Conservation (phyloP, 2,113 vertebrate species). For the Lucifuga dentata region DNA sequence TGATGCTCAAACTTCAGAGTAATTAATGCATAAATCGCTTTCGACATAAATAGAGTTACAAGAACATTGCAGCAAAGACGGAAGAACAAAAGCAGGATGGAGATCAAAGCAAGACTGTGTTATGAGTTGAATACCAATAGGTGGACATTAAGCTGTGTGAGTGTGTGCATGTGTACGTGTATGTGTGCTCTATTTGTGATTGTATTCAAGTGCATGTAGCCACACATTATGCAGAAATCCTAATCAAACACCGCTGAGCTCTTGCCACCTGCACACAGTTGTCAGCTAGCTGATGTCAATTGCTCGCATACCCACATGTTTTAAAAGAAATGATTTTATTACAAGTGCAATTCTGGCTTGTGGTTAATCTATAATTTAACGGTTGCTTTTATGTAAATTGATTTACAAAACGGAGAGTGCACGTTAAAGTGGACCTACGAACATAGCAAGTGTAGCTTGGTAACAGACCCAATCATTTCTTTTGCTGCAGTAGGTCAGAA, state of each 20-base stretch:
- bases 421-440: slow-evolving; percentile 38
- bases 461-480: slow-evolving; percentile 30
- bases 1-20: slow-evolving; percentile 37
- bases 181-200: slow-evolving; percentile 14
- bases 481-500: slow-evolving; percentile 6
- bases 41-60: slow-evolving; percentile 39
- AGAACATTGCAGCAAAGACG: slow-evolving; percentile 7
- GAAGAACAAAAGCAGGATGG: slow-evolving; percentile 26
- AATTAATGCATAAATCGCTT: slow-evolving; percentile 48
- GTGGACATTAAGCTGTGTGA: slow-evolving; percentile 19
- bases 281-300: slow-evolving; percentile 41
- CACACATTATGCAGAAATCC: slow-evolving; percentile 46
- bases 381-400: slow-evolving; percentile 55
- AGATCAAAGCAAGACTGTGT: slow-evolving; percentile 45
- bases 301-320: slow-evolving; percentile 44
- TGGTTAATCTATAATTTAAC: slow-evolving; percentile 66
- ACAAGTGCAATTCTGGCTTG: slow-evolving; percentile 53
- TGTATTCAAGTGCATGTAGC: slow-evolving; percentile 7
- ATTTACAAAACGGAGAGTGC: slow-evolving; percentile 54
- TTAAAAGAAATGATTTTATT: slow-evolving; percentile 63
- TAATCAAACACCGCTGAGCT: slow-evolving; percentile 54
- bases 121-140: slow-evolving; percentile 52
- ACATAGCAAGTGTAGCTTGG: slow-evolving; percentile 42
- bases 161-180: slow-evolving; percentile 1
- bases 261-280: slow-evolving; percentile 60